Base-by-base conservation (phyloP, 2,113 vertebrate species). In the Nerophis lumbriciformis region DNA sequence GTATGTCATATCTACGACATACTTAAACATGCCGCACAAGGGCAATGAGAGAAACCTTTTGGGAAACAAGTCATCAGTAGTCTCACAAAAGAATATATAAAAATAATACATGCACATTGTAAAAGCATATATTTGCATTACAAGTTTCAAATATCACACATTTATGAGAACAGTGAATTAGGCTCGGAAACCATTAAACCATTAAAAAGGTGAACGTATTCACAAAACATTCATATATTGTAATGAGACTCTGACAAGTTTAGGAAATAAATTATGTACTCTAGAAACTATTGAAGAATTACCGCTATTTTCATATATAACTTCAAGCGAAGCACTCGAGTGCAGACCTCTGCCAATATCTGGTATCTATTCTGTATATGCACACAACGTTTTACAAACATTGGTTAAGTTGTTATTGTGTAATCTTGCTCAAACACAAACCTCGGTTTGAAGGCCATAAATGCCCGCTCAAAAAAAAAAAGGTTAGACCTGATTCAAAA, bases 61-160 rank as follows among this genome's bases (percentile, higher is more conserved):
- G 0, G 38, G 36, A 19, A 63, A 75, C 74, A 68, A 66, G 8
- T 1, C 68, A 62, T 88, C 85, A 88, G 86, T 88, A 88, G 86
- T 88, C 81, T 68, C 14, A 56, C 15, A 37, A 16, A 38, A 55
- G 35, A 16, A 56, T 49, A 52, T 61, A 60, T 13, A 49, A 60
- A 48, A 69, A 65, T 16, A 72, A 64, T 64, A 72, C 72, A 68
- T 64, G 78, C 65, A 76, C 28, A 66, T 60, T 5, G 48, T 45
- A 61, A 68, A 60, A 49, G 19, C 39, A 49, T 72, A 35, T 71
- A 68, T 78, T 72, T 73, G 52, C 44, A 64, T 65, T 35, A 51
- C 59, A 16, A 2, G 62, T 65, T 70, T 51, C 14, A 44, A 28
- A 74, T 37, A 65, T 44, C 54, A 59, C 69, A 69, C n/a, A 60